Percentiles rank a stretch among this genome's conserved stretches.
These are phyloP conservation scores for Colinus virginianus DNA, from an alignment of 2,113 vertebrate genomes.

Conservation along the genomic window DNA sequence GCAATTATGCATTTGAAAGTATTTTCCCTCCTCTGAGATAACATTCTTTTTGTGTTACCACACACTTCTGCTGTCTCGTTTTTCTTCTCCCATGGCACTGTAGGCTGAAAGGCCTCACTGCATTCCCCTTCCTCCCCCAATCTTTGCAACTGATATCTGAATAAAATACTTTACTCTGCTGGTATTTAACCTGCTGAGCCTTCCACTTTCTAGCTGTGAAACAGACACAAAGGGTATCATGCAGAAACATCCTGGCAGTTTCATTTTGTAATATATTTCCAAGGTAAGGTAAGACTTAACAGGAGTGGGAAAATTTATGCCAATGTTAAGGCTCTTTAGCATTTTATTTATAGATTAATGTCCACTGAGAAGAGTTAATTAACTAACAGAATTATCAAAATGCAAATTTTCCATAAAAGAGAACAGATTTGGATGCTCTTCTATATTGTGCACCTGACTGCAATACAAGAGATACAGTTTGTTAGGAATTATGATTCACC, in stretches of 20 bases:
- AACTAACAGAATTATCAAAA: neutral
- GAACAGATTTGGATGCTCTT: neutral
- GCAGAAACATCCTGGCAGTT: slow-evolving; percentile 57
- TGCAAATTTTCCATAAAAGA: neutral
- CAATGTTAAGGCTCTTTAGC: neutral
- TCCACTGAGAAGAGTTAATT: neutral
- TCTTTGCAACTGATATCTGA: slow-evolving; percentile 73
- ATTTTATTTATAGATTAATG: neutral
- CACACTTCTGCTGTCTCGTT: slow-evolving; percentile 76
- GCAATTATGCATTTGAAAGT: slow-evolving; percentile 78
- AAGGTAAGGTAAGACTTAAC: slow-evolving; percentile 46
- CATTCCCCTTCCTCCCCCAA: slow-evolving; percentile 44
- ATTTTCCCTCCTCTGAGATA: slow-evolving; percentile 73
- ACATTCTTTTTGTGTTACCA: slow-evolving; percentile 78
- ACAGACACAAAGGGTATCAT: slow-evolving; percentile 57
- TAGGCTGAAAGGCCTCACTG: slow-evolving; percentile 65
- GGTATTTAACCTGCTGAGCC: slow-evolving; percentile 74
- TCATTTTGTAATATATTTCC: slow-evolving; percentile 56
- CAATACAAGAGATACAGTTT: neutral
- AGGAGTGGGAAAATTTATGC: slow-evolving; percentile 37
- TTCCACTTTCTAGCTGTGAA: slow-evolving; percentile 73
- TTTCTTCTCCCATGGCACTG: slow-evolving; percentile 72
- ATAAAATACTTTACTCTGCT: slow-evolving; percentile 73
- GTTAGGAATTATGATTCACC: neutral
- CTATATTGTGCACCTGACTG: neutral